A percentile compares a stretch with the other conserved stretches of the same genome.
Conservation (phyloP, 2,113 vertebrate genomes). For the Leucoraja erinaceus region DNA sequence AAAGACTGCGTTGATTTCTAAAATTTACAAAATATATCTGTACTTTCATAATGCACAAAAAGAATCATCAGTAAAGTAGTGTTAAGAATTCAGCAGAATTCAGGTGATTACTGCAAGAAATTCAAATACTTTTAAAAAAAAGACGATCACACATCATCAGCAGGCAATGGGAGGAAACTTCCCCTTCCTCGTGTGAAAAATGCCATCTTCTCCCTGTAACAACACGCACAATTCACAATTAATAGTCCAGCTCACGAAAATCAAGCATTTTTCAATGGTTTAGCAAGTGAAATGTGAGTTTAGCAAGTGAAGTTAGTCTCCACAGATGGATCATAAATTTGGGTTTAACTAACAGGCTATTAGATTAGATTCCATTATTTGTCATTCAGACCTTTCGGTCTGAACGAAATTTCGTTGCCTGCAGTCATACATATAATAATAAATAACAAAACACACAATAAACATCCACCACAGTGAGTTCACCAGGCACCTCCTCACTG, state of each 20-base stretch:
- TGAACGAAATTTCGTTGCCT: too few species aligned
- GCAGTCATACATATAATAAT: too few species aligned
- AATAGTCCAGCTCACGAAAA: background rate
- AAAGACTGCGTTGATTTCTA: background rate
- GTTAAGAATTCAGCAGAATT: slow-evolving; percentile 39
- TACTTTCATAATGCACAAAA: slow-evolving; percentile 66
- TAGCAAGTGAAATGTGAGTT: too few species aligned
- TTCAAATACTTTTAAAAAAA: slow-evolving; percentile 58
- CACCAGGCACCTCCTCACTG: too few species aligned
- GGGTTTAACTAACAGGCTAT: background rate
- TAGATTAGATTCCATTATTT: too few species aligned
- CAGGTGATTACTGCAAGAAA: slow-evolving; percentile 44
- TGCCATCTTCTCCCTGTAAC: slow-evolving; percentile 90
- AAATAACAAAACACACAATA: too few species aligned
- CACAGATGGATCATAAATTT: background rate
- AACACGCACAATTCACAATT: slow-evolving; percentile 40
- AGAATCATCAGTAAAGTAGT: slow-evolving; percentile 51
- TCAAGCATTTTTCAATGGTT: background rate
- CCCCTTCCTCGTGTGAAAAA: slow-evolving; percentile 89
- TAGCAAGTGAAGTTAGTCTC: background rate
- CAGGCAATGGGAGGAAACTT: slow-evolving; percentile 79
- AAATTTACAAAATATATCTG: slow-evolving; percentile 50
- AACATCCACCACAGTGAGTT: too few species aligned
- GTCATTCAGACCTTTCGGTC: too few species aligned
- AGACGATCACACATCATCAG: slow-evolving; percentile 73